These are phyloP conservation scores for Entelurus aequoreus DNA, from an alignment of 2,113 vertebrate genomes.

Conservation along the genomic window DNA sequence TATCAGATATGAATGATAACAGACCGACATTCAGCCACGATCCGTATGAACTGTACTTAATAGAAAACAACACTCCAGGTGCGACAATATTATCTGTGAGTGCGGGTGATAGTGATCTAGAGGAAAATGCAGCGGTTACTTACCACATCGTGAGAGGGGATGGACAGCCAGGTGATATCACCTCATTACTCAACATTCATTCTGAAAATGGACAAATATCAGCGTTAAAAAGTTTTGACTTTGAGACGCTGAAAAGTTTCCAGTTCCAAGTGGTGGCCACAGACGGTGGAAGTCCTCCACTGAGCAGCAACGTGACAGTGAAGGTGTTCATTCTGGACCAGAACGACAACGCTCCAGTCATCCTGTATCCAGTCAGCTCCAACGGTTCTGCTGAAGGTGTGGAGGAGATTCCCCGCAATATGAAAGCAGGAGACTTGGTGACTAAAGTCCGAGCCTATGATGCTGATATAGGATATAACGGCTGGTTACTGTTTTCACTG, in stretches of 20 bases:
- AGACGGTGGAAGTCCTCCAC: slow-evolving; percentile 50
- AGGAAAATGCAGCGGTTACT: slow-evolving; percentile 60
- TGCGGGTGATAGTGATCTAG: slow-evolving; percentile 54
- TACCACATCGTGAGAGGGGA: slow-evolving; percentile 32
- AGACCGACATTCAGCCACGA: slow-evolving; percentile 37
- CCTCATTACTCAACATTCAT: slow-evolving; percentile 49
- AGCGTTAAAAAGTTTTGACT: slow-evolving; percentile 60
- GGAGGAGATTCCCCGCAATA: slow-evolving; percentile 56
- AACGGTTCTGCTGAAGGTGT: slow-evolving; percentile 61
- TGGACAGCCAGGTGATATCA: slow-evolving; percentile 7
- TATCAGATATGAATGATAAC: slow-evolving; percentile 64
- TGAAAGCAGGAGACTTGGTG: slow-evolving; percentile 55
- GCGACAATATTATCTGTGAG: slow-evolving; percentile 41
- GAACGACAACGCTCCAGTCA: slow-evolving; percentile 64
- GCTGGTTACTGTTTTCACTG: slow-evolving; percentile 61
- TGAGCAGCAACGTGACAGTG: slow-evolving; percentile 57
- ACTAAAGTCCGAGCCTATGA: slow-evolving; percentile 64
- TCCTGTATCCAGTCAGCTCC: slow-evolving; percentile 59
- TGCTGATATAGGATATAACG: slow-evolving; percentile 64
- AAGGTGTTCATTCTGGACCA: slow-evolving; percentile 62
- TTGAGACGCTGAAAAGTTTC: slow-evolving; percentile 54
- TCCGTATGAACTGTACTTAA: slow-evolving; percentile 55
- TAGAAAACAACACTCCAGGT: slow-evolving; percentile 57
- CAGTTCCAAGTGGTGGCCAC: slow-evolving; percentile 52
- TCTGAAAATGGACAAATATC: slow-evolving; percentile 51